Conservation (phyloP, 2,888 invertebrate species). For the Abscondita cerata region DNA sequence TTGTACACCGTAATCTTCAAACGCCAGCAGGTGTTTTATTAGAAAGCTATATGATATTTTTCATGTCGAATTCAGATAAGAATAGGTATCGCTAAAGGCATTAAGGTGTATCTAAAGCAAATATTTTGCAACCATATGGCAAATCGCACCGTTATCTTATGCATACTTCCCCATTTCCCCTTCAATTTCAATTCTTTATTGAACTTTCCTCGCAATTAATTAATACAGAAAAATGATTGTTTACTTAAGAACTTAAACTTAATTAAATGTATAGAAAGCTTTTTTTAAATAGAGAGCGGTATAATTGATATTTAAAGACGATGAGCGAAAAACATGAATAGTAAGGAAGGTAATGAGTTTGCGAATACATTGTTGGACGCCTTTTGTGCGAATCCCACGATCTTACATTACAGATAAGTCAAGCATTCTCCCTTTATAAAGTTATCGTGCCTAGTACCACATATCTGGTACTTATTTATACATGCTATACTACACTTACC, state of each 20-base stretch:
- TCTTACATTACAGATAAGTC: slow-evolving; percentile 44
- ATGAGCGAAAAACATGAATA: slow-evolving; percentile 23
- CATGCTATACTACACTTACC: slow-evolving; percentile 37
- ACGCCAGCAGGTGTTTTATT: slow-evolving; percentile 45
- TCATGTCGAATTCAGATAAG: slow-evolving; percentile 42
- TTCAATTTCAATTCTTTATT: slow-evolving; percentile 16
- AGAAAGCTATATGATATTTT: slow-evolving; percentile 43
- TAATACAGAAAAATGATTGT: slow-evolving; percentile 12
- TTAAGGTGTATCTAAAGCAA: slow-evolving; percentile 48
- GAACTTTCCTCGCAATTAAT: slow-evolving; percentile 13
- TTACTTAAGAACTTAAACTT: not conserved
- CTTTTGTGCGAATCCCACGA: slow-evolving; percentile 46
- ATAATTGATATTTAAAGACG: slow-evolving; percentile 11
- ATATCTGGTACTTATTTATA: slow-evolving; percentile 39
- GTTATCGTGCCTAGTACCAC: slow-evolving; percentile 45
- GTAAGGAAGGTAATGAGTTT: slow-evolving; percentile 32
- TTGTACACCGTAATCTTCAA: slow-evolving; percentile 41
- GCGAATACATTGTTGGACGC: slow-evolving; percentile 30
- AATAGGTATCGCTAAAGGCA: slow-evolving; percentile 41
- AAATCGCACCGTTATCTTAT: slow-evolving; percentile 47
- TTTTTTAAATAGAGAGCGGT: not conserved
- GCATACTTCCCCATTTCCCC: slow-evolving; percentile 29
- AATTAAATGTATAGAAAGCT: not conserved
- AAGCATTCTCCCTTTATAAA: slow-evolving; percentile 40
- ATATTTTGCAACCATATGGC: slow-evolving; percentile 47